phyloP scores from a whole-genome alignment of 2,888 invertebrate genomes.

The Tenodera sinensis region DNA sequence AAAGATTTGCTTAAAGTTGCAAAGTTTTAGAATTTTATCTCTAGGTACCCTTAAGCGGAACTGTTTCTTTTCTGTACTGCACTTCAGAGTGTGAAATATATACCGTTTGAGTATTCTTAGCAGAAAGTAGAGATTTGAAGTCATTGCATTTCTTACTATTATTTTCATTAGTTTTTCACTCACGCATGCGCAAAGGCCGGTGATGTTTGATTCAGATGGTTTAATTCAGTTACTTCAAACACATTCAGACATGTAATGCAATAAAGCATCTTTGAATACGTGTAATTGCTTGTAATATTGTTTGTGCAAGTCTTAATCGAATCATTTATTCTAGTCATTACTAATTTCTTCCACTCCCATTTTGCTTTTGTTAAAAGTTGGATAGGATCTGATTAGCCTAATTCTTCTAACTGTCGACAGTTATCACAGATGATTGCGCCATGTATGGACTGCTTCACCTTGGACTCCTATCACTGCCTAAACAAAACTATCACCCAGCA shows the following conservation, averaged over 20 bases:
- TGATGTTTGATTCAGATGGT: too few species aligned
- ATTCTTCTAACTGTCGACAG: not conserved
- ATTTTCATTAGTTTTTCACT: too few species aligned
- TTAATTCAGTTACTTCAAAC: not conserved
- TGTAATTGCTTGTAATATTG: not conserved
- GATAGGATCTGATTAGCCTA: not conserved
- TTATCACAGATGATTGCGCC: not conserved
- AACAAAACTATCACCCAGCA: not conserved
- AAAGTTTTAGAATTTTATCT: too few species aligned
- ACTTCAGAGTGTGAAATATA: too few species aligned
- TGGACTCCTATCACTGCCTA: not conserved
- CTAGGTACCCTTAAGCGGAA: too few species aligned
- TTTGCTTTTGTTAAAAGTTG: not conserved
- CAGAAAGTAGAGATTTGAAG: too few species aligned
- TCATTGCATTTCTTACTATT: too few species aligned
- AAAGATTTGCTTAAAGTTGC: too few species aligned
- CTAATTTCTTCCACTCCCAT: not conserved
- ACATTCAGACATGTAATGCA: not conserved
- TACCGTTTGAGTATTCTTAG: too few species aligned
- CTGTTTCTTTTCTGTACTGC: too few species aligned
- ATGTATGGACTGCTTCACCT: not conserved
- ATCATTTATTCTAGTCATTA: not conserved
- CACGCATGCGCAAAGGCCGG: too few species aligned
- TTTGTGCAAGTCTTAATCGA: not conserved
- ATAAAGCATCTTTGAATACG: not conserved